phyloP scores from a whole-genome alignment of 2,113 vertebrate species.

The Ictidomys tridecemlineatus region DNA sequence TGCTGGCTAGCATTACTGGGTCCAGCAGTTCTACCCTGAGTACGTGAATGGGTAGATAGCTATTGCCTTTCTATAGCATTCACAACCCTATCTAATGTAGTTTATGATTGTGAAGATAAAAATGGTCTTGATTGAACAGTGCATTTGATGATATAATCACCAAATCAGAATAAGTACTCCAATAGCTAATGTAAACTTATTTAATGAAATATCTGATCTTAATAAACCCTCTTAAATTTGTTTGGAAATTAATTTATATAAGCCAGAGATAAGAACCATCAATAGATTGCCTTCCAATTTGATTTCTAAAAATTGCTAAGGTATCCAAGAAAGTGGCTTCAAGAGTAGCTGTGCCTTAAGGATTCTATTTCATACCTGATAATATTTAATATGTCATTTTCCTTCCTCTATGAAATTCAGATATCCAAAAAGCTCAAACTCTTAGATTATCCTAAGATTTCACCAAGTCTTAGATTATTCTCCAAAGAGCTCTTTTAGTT shows the following conservation, averaged over 20 bases:
- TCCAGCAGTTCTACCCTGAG: not conserved
- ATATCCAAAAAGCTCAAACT: not conserved
- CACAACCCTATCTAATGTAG: conserved; percentile 6
- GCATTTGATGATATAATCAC: conserved; percentile 43
- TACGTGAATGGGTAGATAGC: not conserved
- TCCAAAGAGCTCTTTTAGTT: not conserved
- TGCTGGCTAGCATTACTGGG: not conserved
- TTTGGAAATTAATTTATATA: conserved; percentile 59
- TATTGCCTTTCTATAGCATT: not conserved
- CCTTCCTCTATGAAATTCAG: not conserved
- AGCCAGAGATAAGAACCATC: conserved; percentile 5
- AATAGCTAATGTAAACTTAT: conserved; percentile 1
- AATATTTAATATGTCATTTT: not conserved
- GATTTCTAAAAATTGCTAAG: not conserved
- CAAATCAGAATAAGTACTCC: conserved; percentile 30
- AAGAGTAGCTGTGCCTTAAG: not conserved
- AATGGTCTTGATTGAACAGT: conserved; percentile 20
- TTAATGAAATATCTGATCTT: conserved; percentile 38
- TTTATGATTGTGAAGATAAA: conserved; percentile 51
- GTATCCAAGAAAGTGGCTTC: not conserved
- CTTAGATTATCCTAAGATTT: not conserved
- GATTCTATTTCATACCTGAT: not conserved
- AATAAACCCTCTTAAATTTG: conserved; percentile 7
- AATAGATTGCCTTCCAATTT: not conserved
- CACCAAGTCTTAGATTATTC: not conserved